phyloP scores from a whole-genome alignment of 1,140 invertebrate genomes.

The Drosophila cardini region DNA sequence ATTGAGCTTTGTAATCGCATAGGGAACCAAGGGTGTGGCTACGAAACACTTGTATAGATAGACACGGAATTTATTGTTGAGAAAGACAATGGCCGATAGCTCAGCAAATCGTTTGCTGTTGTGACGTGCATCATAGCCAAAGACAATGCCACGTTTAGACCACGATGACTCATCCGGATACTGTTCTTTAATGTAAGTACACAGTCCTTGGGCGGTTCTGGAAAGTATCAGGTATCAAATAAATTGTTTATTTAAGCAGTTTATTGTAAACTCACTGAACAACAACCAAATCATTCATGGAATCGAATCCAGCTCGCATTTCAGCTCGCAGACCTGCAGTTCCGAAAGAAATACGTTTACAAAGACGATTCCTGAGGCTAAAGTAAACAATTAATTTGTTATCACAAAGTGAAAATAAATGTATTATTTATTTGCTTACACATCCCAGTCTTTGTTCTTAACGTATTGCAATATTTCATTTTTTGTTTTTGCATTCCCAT shows the following conservation, averaged over 20 bases:
- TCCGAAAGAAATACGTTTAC: constrained; percentile 91
- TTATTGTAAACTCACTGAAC: constrained; percentile 88
- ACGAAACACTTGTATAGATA: constrained; percentile 92
- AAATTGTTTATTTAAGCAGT: background rate
- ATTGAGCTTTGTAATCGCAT: constrained; percentile 89
- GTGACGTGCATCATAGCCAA: constrained; percentile 98
- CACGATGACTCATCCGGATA: constrained; percentile 80
- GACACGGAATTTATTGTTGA: constrained; percentile 91
- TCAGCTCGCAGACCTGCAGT: constrained; percentile 95
- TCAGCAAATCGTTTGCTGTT: constrained; percentile 98
- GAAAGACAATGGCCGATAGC: constrained; percentile 93
- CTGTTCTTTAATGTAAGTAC: constrained; percentile 90
- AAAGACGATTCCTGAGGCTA: constrained; percentile 58
- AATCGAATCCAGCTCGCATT: constrained; percentile 96
- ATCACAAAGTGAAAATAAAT: background rate
- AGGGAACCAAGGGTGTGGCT: constrained; percentile 98
- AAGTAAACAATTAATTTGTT: background rate
- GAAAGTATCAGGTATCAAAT: background rate
- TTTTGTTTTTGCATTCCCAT: constrained; percentile 49
- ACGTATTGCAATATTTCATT: constrained; percentile 52
- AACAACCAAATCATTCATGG: constrained; percentile 99
- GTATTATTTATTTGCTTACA: constrained; percentile 33
- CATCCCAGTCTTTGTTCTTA: constrained; percentile 46
- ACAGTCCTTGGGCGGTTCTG: constrained; percentile 94
- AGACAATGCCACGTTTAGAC: constrained; percentile 90